A percentile compares a stretch with the other conserved stretches of the same genome.
Conservation (phyloP, 2,888 invertebrate species). For the Elegia similella region DNA sequence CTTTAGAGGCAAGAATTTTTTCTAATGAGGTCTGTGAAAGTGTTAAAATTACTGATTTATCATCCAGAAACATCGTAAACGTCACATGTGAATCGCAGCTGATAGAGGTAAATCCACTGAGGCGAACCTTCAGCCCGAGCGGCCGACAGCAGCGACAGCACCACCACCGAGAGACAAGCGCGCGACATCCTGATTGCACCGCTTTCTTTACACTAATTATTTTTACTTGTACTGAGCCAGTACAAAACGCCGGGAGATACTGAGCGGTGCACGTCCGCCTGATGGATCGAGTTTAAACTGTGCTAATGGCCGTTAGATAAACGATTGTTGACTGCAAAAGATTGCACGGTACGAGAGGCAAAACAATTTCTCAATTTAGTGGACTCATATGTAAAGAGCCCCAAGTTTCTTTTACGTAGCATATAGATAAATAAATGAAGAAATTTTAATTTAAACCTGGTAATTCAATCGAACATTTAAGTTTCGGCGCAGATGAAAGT, state of each 20-base stretch:
- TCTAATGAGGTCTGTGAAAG: too few species aligned
- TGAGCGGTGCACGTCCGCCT: slow-evolving; percentile 17
- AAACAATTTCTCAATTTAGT: slow-evolving; percentile 7
- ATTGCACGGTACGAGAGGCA: slow-evolving; percentile 32
- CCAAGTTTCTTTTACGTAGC: too few species aligned
- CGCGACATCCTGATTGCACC: slow-evolving; percentile 21
- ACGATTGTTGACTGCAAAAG: slow-evolving; percentile 57
- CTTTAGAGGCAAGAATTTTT: too few species aligned
- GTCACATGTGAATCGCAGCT: slow-evolving; percentile 32
- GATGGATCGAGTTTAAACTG: slow-evolving; percentile 22
- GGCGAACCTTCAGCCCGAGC: slow-evolving; percentile 50
- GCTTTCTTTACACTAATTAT: not conserved
- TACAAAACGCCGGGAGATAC: not conserved
- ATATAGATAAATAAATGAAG: too few species aligned
- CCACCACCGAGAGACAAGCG: slow-evolving; percentile 41
- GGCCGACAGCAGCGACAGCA: slow-evolving; percentile 43
- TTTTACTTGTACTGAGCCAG: not conserved
- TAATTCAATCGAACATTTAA: too few species aligned
- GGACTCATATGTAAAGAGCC: not conserved
- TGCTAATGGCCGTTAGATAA: slow-evolving; percentile 49
- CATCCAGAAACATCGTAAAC: slow-evolving; percentile 42
- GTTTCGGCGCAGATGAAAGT: too few species aligned
- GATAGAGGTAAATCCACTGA: slow-evolving; percentile 32
- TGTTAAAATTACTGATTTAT: not conserved
- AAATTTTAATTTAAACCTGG: too few species aligned